A percentile compares a stretch with the other conserved stretches of the same genome.
Evolutionary conservation across 2,797 vertebrate genomes (phyloP).

Genomic region (Silurus lanzhouensis): DNA sequence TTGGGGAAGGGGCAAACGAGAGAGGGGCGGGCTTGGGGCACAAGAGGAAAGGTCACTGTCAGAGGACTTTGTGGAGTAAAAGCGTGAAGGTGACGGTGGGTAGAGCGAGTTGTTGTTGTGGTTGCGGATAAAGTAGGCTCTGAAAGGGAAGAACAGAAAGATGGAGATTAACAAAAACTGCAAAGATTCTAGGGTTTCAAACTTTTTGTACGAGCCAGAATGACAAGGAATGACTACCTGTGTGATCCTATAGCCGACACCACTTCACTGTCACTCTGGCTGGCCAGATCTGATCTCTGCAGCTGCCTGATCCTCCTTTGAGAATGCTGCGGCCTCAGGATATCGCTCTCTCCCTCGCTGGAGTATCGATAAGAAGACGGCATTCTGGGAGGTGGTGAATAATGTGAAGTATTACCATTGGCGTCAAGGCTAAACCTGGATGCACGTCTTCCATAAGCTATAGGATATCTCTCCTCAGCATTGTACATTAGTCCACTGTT

Average conservation of each 20-base stretch:
- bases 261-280: conserved; percentile 73
- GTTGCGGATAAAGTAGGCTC: conserved; percentile 72
- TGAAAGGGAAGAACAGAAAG: conserved; percentile 43
- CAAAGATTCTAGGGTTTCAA: background rate
- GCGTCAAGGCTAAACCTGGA: conserved; percentile 66
- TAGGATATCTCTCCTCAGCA: conserved; percentile 60
- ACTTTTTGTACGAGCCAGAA: background rate
- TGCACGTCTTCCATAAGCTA: conserved; percentile 47
- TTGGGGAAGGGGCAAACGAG: conserved; percentile 65
- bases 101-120: conserved; percentile 76
- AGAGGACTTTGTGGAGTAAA: conserved; percentile 73
- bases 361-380: conserved; percentile 59
- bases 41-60: conserved; percentile 73
- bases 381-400: conserved; percentile 59
- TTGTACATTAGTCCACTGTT: conserved; percentile 34
- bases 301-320: conserved; percentile 51
- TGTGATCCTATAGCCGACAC: conserved; percentile 65
- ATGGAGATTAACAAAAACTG: background rate
- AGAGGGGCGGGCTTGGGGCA: conserved; percentile 64
- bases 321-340: conserved; percentile 41
- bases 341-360: conserved; percentile 63
- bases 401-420: conserved; percentile 67
- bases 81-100: conserved; percentile 65
- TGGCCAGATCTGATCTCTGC: conserved; percentile 61
- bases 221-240: conserved; percentile 60